Evolutionary conservation across 1,140 invertebrate species (phyloP), one percentile per base, ranked within the genome.

Genomic region (Battus philenor): DNA sequence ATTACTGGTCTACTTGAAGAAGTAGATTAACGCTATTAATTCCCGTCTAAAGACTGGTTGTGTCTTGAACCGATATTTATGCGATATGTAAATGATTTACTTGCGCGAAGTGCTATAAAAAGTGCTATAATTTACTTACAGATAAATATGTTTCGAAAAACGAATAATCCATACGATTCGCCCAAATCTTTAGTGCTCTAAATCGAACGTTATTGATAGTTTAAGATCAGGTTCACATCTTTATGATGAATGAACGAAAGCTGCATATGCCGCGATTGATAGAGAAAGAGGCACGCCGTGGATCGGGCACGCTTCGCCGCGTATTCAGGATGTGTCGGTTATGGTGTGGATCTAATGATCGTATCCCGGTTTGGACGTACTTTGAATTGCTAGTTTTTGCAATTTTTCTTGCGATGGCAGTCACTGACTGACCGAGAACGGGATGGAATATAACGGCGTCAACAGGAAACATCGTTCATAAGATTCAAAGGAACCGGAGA

Each of bases 321-420:
- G 75, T 76, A 76, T 81, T 75, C 74, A 79, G 80, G 78, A 79
- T 76, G 70, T 68, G 53, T 66, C 78, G 51, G 54, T 84, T 84
- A 84, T 80, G 80, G 80, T 62, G 52, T 66, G 68, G 64, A 52
- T 76, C 78, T 84, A 84, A 84, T 80, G 80, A 80, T 73, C 65
- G 68, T 59, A 57, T 68, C 80, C 69, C 58, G 51, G 45, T 79
- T 71, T 77, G 74, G 68, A 34, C 38, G 47, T 66, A 70, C 69
- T 64, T 64, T 63, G 64, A 66, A 61, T 50, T 67, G 53, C 74
- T 41, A 47, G 52, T 84, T 84, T 79, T 84, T 80, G 53, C 54
- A 8, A 32, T 17, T 47, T 59, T 77, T 84, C 72, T 79, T 77
- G 62, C 53, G 26, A 51, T 41, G 45, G 50, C 54, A 58, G 48